These are phyloP conservation scores for Henricia sp. DNA, from an alignment of 53 echinoderm and acorn worm species.

Conservation along the genomic window DNA sequence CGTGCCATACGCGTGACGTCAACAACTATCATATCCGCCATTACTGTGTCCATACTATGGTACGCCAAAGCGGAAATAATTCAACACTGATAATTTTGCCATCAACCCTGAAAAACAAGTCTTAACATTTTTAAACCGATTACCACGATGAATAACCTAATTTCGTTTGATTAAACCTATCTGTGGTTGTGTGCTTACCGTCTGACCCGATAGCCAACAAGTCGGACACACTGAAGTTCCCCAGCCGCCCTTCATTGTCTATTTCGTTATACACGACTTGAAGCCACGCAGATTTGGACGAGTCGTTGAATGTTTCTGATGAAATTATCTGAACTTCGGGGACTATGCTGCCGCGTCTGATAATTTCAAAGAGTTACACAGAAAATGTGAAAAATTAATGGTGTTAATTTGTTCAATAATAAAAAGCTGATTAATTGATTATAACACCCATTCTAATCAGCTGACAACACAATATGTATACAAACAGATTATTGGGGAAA, in stretches of 20 bases:
- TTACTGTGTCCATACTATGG: no score
- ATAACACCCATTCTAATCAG: no score
- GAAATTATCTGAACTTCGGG: slow-evolving; percentile 40
- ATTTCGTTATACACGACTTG: slow-evolving; percentile 31
- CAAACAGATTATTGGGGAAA: neutral
- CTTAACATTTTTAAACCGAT: neutral
- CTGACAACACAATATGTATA: neutral
- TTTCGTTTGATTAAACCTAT: neutral
- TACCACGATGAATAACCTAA: neutral
- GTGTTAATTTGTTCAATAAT: no score
- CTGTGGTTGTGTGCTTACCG: slow-evolving; percentile 5
- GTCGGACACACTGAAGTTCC: slow-evolving; percentile 38
- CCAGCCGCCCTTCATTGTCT: neutral
- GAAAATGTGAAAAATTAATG: neutral
- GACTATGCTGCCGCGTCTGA: slow-evolving; percentile 39
- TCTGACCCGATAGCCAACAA: slow-evolving; percentile 23
- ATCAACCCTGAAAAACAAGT: no score
- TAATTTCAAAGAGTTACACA: neutral
- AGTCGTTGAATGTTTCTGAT: neutral
- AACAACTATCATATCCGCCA: no score
- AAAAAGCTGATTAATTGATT: no score
- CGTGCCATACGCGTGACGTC: no score
- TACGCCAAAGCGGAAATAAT: no score
- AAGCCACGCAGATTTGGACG: slow-evolving; percentile 22
- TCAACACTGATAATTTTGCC: no score